Evolutionary conservation across 2,888 invertebrate species (phyloP).

Genomic region (Pseudococcus viburni): DNA sequence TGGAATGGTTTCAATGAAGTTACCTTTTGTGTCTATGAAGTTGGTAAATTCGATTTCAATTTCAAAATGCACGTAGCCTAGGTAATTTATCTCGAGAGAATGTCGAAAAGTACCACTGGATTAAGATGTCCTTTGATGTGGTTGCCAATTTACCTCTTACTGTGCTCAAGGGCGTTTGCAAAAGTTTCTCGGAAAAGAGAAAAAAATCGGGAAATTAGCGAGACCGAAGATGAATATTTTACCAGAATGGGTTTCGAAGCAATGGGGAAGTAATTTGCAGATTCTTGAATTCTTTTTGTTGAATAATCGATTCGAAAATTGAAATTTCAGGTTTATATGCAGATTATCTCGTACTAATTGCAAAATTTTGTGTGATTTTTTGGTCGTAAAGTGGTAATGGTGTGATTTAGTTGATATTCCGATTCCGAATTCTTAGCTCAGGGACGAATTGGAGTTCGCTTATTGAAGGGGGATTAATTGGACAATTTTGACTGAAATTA

Average conservation of each 20-base stretch:
- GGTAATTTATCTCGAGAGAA: slow-evolving; percentile 19
- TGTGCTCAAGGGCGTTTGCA: neutral
- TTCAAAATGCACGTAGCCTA: neutral
- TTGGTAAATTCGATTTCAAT: neutral
- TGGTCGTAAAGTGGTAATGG: too few species aligned
- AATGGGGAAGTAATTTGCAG: neutral
- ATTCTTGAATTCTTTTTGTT: too few species aligned
- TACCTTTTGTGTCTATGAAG: neutral
- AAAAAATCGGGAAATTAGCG: neutral
- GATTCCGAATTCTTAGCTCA: too few species aligned
- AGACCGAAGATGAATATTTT: neutral
- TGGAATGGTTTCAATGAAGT: slow-evolving; percentile 38
- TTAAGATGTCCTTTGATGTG: neutral
- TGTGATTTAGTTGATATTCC: too few species aligned
- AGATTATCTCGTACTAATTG: too few species aligned
- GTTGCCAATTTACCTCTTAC: neutral
- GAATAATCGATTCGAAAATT: too few species aligned
- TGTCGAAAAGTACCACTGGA: neutral
- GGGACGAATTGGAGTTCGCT: too few species aligned
- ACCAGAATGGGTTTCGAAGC: neutral
- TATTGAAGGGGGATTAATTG: too few species aligned
- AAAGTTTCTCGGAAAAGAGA: slow-evolving; percentile 1
- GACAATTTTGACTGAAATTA: too few species aligned
- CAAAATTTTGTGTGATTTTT: too few species aligned
- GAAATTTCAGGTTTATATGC: too few species aligned